A percentile compares a stretch with the other conserved stretches of the same genome.
These are phyloP conservation scores for Augochlorella aurata DNA, from an alignment of 2,888 invertebrate species.

Conservation along the genomic window DNA sequence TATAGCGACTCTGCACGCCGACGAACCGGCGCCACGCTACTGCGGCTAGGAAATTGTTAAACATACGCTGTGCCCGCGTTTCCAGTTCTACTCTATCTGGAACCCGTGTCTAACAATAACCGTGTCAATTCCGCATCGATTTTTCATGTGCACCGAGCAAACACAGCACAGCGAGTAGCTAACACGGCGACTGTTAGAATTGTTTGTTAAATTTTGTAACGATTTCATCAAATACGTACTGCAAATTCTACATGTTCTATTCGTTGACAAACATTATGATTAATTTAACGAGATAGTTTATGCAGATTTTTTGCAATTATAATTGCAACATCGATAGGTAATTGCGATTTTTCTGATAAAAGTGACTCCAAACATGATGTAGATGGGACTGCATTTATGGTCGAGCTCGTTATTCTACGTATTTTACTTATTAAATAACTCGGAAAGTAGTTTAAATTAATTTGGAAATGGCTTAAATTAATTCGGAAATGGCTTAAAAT, in stretches of 20 bases:
- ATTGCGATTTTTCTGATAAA: too few relatives aligned
- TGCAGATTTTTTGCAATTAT: neutral
- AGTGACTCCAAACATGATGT: too few relatives aligned
- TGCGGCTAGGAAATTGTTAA: neutral
- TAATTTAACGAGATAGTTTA: neutral
- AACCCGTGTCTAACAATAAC: neutral
- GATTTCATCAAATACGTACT: neutral
- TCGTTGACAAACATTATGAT: neutral
- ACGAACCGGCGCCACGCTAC: slow-evolving; percentile 31
- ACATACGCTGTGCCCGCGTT: neutral
- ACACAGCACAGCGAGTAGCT: neutral
- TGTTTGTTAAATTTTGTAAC: neutral
- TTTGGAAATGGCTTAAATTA: too few relatives aligned
- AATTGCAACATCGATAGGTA: too few relatives aligned
- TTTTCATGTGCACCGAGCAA: neutral
- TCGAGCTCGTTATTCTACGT: too few relatives aligned
- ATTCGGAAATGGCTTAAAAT: too few relatives aligned
- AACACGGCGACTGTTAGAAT: neutral
- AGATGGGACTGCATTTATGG: too few relatives aligned
- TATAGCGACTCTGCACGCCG: slow-evolving; percentile 39
- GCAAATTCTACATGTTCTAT: neutral
- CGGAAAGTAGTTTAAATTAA: too few relatives aligned
- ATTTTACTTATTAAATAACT: too few relatives aligned
- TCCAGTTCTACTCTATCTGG: neutral
- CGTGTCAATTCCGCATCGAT: neutral